A percentile compares a stretch with the other conserved stretches of the same genome.
Conservation (phyloP, 2,797 vertebrate species). For the Eospalax fontanierii region DNA sequence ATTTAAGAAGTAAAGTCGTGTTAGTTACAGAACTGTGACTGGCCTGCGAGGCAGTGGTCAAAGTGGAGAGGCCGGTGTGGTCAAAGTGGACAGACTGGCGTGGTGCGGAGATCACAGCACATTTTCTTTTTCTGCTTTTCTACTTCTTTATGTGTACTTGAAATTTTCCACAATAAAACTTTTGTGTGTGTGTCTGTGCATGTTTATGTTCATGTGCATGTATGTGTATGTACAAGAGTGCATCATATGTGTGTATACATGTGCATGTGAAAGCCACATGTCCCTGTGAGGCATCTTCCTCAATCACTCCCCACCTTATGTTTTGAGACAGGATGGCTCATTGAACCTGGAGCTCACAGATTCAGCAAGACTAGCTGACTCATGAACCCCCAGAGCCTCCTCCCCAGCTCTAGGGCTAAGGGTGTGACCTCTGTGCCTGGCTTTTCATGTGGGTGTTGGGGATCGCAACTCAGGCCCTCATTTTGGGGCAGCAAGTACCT, state of each 20-base stretch:
- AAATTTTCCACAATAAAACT: background rate
- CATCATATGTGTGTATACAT: background rate
- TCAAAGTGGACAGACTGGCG: no score
- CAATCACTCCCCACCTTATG: background rate
- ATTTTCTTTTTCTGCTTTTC: background rate
- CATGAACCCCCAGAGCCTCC: background rate
- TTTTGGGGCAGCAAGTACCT: background rate
- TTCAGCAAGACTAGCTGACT: background rate
- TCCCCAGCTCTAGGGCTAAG: background rate
- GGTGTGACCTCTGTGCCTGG: no score
- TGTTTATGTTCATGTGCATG: no score
- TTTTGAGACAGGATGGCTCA: background rate
- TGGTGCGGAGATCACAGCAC: background rate
- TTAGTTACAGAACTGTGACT: background rate
- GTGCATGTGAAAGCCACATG: background rate
- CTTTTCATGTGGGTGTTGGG: background rate
- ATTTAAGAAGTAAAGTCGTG: background rate
- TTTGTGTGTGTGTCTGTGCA: background rate
- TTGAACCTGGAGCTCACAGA: background rate
- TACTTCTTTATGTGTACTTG: background rate
- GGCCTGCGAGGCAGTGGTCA: no score
- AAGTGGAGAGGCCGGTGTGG: no score
- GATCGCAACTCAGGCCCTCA: background rate
- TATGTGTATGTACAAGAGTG: no score
- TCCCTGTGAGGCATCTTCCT: no score